Conservation (phyloP, 1,140 invertebrate species). For the Palaemon carinicauda region DNA sequence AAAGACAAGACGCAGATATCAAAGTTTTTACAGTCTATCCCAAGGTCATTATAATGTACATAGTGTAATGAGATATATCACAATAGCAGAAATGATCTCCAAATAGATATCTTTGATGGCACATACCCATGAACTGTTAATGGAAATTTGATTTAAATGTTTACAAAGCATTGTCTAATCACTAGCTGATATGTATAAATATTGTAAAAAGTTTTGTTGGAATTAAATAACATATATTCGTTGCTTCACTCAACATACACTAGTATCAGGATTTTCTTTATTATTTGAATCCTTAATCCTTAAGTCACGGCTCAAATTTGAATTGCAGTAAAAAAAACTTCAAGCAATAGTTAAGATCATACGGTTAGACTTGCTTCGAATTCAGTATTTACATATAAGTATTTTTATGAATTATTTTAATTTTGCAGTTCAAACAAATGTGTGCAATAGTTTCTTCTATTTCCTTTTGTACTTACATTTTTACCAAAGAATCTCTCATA, state of each 20-base stretch:
- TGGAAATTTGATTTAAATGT: too few relatives aligned
- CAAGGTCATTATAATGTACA: background rate
- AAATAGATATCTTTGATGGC: too few relatives aligned
- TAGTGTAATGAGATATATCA: constrained; percentile 28
- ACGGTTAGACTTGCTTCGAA: constrained; percentile 32
- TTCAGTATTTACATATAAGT: constrained; percentile 23
- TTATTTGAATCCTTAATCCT: too few relatives aligned
- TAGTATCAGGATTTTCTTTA: background rate
- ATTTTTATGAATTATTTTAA: background rate
- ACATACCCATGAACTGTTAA: too few relatives aligned
- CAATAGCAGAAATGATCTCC: too few relatives aligned
- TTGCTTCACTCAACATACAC: background rate
- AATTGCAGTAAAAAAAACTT: constrained; percentile 22
- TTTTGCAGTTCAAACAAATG: background rate
- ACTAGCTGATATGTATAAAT: too few relatives aligned
- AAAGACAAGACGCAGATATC: constrained; percentile 20
- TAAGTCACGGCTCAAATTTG: background rate
- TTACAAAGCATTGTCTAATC: too few relatives aligned
- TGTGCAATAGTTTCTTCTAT: constrained; percentile 33
- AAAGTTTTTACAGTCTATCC: constrained; percentile 28
- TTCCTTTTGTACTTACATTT: constrained; percentile 48
- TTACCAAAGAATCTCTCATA: constrained; percentile 43
- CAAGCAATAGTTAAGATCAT: too few relatives aligned
- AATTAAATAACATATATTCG: too few relatives aligned
- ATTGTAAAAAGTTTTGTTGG: too few relatives aligned